Percentiles rank a stretch among this genome's conserved stretches.
Conservation (phyloP, 2,888 invertebrate species). For the Oxytorus armatus region DNA sequence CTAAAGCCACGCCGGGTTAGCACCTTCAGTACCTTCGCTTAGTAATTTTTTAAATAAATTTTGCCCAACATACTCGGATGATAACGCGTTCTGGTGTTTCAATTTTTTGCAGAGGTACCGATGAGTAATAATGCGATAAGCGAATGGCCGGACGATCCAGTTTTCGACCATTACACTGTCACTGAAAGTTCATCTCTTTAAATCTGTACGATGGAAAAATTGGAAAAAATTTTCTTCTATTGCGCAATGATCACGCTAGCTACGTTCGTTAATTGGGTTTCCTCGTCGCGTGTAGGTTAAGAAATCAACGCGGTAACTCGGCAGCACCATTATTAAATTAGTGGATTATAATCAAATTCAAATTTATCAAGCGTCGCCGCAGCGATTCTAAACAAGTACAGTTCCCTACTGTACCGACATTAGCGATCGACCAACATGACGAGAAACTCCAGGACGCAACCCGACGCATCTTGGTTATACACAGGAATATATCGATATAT, state of each 20-base stretch:
- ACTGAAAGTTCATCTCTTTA: conserved; percentile 34
- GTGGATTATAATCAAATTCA: too few species aligned
- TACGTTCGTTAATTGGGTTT: neutral
- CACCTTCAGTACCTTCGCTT: neutral
- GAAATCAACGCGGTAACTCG: too few species aligned
- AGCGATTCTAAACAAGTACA: too few species aligned
- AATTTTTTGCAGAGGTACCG: conserved; percentile 18
- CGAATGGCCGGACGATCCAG: conserved; percentile 13
- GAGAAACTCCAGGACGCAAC: too few species aligned
- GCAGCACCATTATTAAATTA: too few species aligned
- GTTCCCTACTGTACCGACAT: too few species aligned
- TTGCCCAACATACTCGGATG: neutral
- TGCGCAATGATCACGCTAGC: neutral
- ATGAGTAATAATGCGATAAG: conserved; percentile 22
- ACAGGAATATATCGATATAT: too few species aligned
- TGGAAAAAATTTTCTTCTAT: neutral
- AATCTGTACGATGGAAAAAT: neutral
- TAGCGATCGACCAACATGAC: too few species aligned
- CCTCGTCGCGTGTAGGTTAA: too few species aligned
- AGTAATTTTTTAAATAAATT: neutral
- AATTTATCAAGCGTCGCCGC: too few species aligned
- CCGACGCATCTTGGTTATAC: too few species aligned
- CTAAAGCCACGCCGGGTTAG: conserved; percentile 2
- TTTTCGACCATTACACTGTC: neutral
- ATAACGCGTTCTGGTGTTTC: conserved; percentile 5